Evolutionary conservation across 2,888 invertebrate genomes (phyloP), one percentile per base, ranked within the genome.

Genomic region (Cerastis leucographa): DNA sequence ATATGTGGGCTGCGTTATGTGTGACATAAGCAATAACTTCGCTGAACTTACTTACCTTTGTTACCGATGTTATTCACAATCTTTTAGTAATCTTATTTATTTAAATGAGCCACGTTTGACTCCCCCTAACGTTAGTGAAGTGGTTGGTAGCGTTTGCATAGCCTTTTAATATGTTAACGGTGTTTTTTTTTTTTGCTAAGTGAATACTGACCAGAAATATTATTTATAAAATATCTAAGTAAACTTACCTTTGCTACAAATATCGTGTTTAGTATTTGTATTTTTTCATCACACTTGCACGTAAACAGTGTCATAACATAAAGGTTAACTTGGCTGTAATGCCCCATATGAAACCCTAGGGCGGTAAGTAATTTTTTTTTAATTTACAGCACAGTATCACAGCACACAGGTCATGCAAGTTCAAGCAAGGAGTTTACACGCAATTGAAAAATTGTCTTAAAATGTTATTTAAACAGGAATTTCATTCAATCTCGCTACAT

Each of bases 1-100:
- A 40, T 42, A 49, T 62, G 71, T 62, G 44, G 44, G 6, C 29
- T 73, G 51, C 14, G 42, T 65, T 69, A 51, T 74, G 67, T 74
- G 46, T 74, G 54, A 54, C 61, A 40, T 66, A 25, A 44, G 1
- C 59, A 67, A 54, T 74, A 81, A 44, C 6, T 42, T 42, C 12
- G 29, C 59, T 49, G 14, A n/a, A 54, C 12, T 17, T 42, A 42
- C 11, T 17, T 14, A 78, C 22, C 25, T 25, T 17, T 25, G n/a
- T 49, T 51, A 51, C 42, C 42, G 1, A 25, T 42, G 22, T 8
- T 29, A 19, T 54, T 72, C 22, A 17, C 22, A 29, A 29, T n/a
- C 25, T 2, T 72, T 11, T 29, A 42, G 14, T 14, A 42, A 35
- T 14, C 25, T 51, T 72, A 29, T 22, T 29, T 49, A 44, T n/a